Evolutionary conservation across 2,113 vertebrate species (phyloP), one percentile per base, ranked within the genome.

Genomic region (Sander lucioperca): DNA sequence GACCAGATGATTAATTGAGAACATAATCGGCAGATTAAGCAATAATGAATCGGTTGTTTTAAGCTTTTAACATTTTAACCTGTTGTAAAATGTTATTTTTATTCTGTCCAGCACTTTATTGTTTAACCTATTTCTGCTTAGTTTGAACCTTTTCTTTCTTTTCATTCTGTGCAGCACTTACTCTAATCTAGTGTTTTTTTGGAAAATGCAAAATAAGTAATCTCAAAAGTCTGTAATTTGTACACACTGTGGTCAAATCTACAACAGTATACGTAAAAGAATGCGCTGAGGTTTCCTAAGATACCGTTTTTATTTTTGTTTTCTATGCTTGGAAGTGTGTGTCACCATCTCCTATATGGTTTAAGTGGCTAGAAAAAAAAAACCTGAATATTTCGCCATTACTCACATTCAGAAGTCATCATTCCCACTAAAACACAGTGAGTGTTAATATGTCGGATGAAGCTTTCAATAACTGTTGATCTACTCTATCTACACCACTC

Each of bases 401-500:
- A 25, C 23, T 23, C 11, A 4, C 16, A 63, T 39, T 25, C 7
- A 53, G 5, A 63, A 53, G 14, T 5, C 1, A 5, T 6, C 43
- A 30, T 54, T n/a, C 30, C 18, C 64, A 23, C n/a, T 12, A 47
- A 77, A 61, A 63, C 45, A 72, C 33, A 47, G 13, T 6, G 43
- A 36, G 72, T 36, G 27, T 6, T 23, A 51, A 53, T 27, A 50
- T 39, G 8, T 53, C 5, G 2, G 18, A 64, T 33, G 14, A 63
- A 77, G 33, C 64, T 13, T 18, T 36, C 19, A 23, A n/a, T 33
- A 56, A 61, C 74, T 39, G 21, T 43, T 19, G 2, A 25, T 51
- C 33, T 14, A 4, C 23, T 62, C 58, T 48, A 64, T 50, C 69
- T 45, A 36, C 75, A 30, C 59, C 73, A 18, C 79, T 76, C 58